phyloP scores from a whole-genome alignment of 2,888 invertebrate species.

The Drosophila macrospina region DNA sequence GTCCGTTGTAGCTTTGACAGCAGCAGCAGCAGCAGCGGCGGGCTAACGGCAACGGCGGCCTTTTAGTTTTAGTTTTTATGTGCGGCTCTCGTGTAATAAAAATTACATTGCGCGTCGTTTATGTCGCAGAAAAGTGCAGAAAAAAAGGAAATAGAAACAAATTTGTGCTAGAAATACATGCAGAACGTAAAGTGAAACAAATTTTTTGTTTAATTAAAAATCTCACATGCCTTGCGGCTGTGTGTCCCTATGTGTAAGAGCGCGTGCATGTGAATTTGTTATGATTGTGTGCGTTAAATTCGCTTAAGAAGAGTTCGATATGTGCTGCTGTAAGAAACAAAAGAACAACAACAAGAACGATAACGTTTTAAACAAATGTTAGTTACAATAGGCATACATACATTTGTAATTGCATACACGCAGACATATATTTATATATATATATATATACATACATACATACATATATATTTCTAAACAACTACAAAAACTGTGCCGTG shows the following conservation, averaged over 20 bases:
- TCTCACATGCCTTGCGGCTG: constrained; percentile 14
- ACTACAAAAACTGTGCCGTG: constrained; percentile 62
- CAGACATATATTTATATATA: constrained; percentile 4
- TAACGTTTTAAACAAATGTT: constrained; percentile 28
- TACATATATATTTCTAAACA: constrained; percentile 48
- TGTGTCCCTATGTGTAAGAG: constrained; percentile 12
- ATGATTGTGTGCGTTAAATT: constrained; percentile 37
- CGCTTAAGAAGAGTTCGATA: constrained; percentile 32
- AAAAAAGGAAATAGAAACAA: constrained; percentile 46
- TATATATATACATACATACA: constrained; percentile 12
- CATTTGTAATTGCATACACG: no score
- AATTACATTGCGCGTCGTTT: constrained; percentile 79
- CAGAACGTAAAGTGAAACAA: constrained; percentile 38
- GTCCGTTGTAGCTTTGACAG: constrained; percentile 26
- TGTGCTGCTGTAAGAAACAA: neutral
- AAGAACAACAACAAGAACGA: constrained; percentile 28
- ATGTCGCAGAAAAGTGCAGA: constrained; percentile 59
- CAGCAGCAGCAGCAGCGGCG: constrained; percentile 51
- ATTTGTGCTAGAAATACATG: constrained; percentile 52
- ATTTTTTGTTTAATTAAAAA: constrained; percentile 49
- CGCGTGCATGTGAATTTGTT: constrained; percentile 35
- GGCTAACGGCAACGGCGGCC: constrained; percentile 70
- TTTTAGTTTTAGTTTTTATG: constrained; percentile 77
- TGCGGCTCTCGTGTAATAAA: constrained; percentile 79
- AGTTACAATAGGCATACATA: constrained; percentile 15